phyloP scores from a whole-genome alignment of 1,140 invertebrate genomes.

The Drosophila kohkoa region DNA sequence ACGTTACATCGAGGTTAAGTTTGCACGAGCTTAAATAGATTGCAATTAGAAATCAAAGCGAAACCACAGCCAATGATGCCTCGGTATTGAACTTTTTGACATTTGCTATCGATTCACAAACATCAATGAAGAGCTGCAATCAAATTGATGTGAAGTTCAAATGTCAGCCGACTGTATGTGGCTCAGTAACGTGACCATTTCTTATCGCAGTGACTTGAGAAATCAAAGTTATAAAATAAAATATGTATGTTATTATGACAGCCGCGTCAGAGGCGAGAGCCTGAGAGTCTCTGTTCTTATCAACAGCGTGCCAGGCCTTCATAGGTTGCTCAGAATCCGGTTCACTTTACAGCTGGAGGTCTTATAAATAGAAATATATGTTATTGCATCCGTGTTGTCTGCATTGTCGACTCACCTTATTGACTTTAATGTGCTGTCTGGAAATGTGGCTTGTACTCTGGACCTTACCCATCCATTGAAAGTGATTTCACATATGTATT shows the following conservation, averaged over 20 bases:
- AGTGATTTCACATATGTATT: slow-evolving; percentile 8
- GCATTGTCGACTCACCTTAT: slow-evolving; percentile 35
- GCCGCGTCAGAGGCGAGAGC: slow-evolving; percentile 18
- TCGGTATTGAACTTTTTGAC: slow-evolving; percentile 40
- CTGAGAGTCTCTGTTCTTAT: slow-evolving; percentile 45
- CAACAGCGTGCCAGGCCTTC: slow-evolving; percentile 16
- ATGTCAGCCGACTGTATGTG: slow-evolving; percentile 1
- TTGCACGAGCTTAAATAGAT: slow-evolving; percentile 5
- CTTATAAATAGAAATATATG: slow-evolving; percentile 3
- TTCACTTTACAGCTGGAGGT: slow-evolving; percentile 45
- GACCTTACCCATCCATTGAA: slow-evolving; percentile 12
- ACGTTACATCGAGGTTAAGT: background rate
- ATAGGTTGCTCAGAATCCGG: slow-evolving; percentile 51
- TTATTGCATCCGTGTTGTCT: slow-evolving; percentile 60
- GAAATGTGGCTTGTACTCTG: slow-evolving; percentile 6
- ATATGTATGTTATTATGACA: background rate
- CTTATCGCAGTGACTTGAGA: slow-evolving; percentile 31
- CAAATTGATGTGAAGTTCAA: slow-evolving; percentile 26
- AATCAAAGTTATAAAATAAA: slow-evolving; percentile 18
- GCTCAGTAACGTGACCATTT: slow-evolving; percentile 13
- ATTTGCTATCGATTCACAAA: slow-evolving; percentile 18
- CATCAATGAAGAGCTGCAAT: slow-evolving; percentile 3
- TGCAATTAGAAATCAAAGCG: slow-evolving; percentile 5
- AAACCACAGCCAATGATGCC: slow-evolving; percentile 17
- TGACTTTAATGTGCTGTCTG: background rate